phyloP scores from a whole-genome alignment of 2,888 invertebrate species.

The Abscondita cerata region DNA sequence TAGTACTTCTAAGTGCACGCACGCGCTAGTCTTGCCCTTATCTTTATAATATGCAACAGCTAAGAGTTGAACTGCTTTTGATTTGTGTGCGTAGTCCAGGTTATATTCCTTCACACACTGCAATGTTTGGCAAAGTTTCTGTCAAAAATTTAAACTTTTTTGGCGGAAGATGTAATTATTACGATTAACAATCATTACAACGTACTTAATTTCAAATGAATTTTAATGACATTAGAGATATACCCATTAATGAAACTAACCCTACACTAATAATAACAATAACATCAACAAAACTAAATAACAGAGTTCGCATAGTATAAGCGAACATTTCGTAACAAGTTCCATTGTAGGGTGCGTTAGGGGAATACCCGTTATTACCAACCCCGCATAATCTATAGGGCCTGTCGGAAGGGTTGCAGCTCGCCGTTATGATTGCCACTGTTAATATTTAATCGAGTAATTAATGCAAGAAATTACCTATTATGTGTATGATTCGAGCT shows the following conservation, averaged over 20 bases:
- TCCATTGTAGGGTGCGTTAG: conserved; percentile 53
- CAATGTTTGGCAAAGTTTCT: not conserved
- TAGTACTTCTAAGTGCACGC: conserved; percentile 35
- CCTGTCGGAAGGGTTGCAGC: conserved; percentile 58
- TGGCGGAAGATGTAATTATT: not conserved
- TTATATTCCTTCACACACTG: too few species aligned
- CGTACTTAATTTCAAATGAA: not conserved
- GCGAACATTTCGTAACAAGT: conserved; percentile 40
- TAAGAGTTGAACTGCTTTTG: conserved; percentile 15
- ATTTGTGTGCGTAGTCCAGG: conserved; percentile 20
- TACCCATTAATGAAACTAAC: conserved; percentile 24
- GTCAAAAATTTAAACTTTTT: not conserved
- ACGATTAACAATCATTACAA: too few species aligned
- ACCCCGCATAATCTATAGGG: conserved; percentile 59
- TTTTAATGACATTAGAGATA: conserved; percentile 5
- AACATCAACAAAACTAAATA: conserved; percentile 30
- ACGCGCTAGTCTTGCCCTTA: conserved; percentile 36
- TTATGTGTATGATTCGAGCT: conserved; percentile 61
- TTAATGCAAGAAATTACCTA: conserved; percentile 64
- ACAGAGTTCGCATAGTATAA: conserved; percentile 27
- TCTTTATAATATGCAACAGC: conserved; percentile 31
- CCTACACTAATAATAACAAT: conserved; percentile 27
- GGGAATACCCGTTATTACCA: conserved; percentile 56
- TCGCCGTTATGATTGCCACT: conserved; percentile 61
- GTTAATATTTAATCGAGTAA: conserved; percentile 62